Conservation (phyloP, 2,888 invertebrate species). For the Bellardia bayeri region DNA sequence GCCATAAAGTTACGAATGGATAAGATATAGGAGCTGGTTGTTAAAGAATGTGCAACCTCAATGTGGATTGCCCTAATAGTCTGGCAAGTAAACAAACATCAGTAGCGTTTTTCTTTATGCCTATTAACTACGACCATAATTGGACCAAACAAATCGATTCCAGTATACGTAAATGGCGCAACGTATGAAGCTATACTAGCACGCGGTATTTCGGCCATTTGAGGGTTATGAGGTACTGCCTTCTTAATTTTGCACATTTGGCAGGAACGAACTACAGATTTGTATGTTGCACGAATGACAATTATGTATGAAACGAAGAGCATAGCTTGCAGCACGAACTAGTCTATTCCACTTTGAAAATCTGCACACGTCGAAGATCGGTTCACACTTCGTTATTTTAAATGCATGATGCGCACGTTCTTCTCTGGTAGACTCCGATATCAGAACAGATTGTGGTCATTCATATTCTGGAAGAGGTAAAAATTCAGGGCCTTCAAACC, state of each 20-base stretch:
- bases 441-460: neutral
- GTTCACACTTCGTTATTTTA: neutral
- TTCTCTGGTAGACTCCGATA: too few species aligned
- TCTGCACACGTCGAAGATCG: neutral
- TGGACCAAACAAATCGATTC: neutral
- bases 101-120: constrained; percentile 38
- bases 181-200: constrained; percentile 23
- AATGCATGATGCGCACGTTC: too few species aligned
- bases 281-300: constrained; percentile 32
- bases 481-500: constrained; percentile 33
- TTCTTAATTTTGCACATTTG: constrained; percentile 52
- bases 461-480: neutral
- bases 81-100: constrained; percentile 67
- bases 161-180: constrained; percentile 1
- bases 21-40: constrained; percentile 31
- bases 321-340: neutral
- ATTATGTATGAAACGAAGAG: neutral
- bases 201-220: constrained; percentile 29
- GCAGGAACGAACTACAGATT: constrained; percentile 12
- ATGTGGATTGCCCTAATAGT: constrained; percentile 50
- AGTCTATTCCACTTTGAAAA: constrained; percentile 42
- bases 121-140: neutral
- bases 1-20: constrained; percentile 52
- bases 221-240: constrained; percentile 2
- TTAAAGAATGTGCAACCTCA: constrained; percentile 56